phyloP scores from a whole-genome alignment of 2,797 vertebrate species.

The Enteromius mattozi region DNA sequence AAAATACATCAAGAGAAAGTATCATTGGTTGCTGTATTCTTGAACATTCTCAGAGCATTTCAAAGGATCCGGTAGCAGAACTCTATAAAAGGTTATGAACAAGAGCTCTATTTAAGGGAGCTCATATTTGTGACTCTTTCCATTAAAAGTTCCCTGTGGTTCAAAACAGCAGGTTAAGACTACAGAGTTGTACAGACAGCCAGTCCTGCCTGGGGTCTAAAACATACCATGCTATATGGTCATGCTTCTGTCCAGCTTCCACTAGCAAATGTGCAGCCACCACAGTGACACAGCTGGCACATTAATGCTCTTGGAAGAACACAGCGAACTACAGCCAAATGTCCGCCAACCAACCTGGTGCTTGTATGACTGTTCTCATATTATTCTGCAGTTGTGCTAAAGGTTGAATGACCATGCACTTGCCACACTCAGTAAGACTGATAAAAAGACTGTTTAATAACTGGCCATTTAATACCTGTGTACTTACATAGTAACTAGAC shows the following conservation, averaged over 20 bases:
- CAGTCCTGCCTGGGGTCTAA: constrained; percentile 5
- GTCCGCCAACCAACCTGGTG: background rate
- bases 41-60: background rate
- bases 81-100: background rate
- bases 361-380: constrained; percentile 1
- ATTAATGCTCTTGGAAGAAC: constrained; percentile 18
- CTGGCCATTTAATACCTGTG: too few species aligned
- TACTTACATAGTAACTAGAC: too few species aligned
- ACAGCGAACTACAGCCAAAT: constrained; percentile 7
- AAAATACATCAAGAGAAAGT: background rate
- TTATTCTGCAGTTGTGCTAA: background rate
- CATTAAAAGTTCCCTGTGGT: background rate
- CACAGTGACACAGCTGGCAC: background rate
- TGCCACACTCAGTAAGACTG: background rate
- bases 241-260: background rate
- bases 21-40: background rate
- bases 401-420: background rate
- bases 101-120: constrained; percentile 2
- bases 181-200: background rate
- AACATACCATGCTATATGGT: constrained; percentile 20
- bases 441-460: background rate
- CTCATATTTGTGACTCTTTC: constrained; percentile 13
- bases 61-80: background rate
- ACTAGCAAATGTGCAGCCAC: constrained; percentile 11
- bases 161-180: constrained; percentile 11